Conservation (phyloP, 92 coral and sea anemone species). For the Desmophyllum pertusum region DNA sequence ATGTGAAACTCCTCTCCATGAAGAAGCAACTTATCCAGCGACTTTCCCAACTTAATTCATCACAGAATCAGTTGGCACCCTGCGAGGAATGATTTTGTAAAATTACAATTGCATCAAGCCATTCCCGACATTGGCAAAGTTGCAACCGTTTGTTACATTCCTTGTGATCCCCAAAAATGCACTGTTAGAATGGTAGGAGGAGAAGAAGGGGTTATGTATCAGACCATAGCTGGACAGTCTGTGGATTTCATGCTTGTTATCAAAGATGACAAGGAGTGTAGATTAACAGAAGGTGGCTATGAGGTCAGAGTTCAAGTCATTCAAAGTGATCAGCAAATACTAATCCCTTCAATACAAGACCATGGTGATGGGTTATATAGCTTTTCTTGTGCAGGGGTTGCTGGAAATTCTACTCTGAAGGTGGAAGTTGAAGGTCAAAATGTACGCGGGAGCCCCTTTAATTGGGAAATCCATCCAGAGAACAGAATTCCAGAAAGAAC, state of each 20-base stretch:
- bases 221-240: constrained; percentile 48
- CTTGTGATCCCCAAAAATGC: constrained; percentile 7
- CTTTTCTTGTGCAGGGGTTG: constrained; percentile 27
- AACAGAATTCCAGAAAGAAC: neutral
- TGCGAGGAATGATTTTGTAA: constrained; percentile 44
- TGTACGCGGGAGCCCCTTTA: constrained; percentile 59
- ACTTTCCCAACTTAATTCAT: constrained; percentile 28
- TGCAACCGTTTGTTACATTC: neutral
- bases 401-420: constrained; percentile 35
- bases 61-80: constrained; percentile 26
- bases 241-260: constrained; percentile 52
- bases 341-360: constrained; percentile 11
- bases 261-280: constrained; percentile 15
- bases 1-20: constrained; percentile 45
- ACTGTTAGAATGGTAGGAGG: constrained; percentile 47
- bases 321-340: constrained; percentile 2
- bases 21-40: constrained; percentile 16
- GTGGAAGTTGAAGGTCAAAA: constrained; percentile 48
- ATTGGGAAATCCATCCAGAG: constrained; percentile 44
- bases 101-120: neutral
- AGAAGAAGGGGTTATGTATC: constrained; percentile 47
- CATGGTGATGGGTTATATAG: constrained; percentile 38
- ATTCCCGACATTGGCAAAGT: neutral
- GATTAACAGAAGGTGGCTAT: neutral
- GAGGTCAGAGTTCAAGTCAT: neutral